Percentiles rank a stretch among this genome's conserved stretches.
These are phyloP conservation scores for Neoascia interrupta DNA, from an alignment of 2,888 invertebrate species.

Conservation along the genomic window DNA sequence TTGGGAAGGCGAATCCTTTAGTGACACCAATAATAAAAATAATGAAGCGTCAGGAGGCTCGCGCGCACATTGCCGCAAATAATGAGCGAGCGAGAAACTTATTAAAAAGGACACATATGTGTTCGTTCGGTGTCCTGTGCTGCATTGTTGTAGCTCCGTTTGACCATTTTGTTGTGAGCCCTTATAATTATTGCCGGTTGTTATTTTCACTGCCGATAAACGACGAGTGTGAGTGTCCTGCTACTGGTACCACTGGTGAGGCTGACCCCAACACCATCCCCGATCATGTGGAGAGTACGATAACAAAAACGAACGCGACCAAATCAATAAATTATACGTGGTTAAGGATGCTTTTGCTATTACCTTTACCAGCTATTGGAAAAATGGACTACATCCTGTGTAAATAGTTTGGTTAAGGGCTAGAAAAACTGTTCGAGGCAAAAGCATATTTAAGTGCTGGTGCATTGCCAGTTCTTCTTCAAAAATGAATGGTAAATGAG, in stretches of 20 bases:
- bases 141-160: constrained; percentile 27
- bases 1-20: constrained; percentile 39
- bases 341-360: constrained; percentile 53
- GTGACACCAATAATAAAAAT: constrained; percentile 61
- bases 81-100: constrained; percentile 51
- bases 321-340: constrained; percentile 56
- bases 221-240: constrained; percentile 43
- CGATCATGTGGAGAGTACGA: constrained; percentile 33
- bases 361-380: constrained; percentile 48
- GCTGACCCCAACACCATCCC: constrained; percentile 16
- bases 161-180: constrained; percentile 20
- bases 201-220: constrained; percentile 37
- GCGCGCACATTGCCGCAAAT: constrained; percentile 41
- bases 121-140: constrained; percentile 26
- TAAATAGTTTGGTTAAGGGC: constrained; percentile 22
- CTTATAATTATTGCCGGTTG: constrained; percentile 15
- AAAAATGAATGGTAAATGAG: not conserved
- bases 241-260: constrained; percentile 32
- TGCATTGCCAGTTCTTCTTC: constrained; percentile 51
- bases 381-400: constrained; percentile 19
- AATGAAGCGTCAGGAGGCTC: constrained; percentile 61
- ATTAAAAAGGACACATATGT: constrained; percentile 61
- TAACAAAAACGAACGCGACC: constrained; percentile 45
- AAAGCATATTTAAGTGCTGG: constrained; percentile 48
- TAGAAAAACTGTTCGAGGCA: constrained; percentile 24